Evolutionary conservation across 2,888 invertebrate genomes (phyloP).

Genomic region (Octonoba sinensis): DNA sequence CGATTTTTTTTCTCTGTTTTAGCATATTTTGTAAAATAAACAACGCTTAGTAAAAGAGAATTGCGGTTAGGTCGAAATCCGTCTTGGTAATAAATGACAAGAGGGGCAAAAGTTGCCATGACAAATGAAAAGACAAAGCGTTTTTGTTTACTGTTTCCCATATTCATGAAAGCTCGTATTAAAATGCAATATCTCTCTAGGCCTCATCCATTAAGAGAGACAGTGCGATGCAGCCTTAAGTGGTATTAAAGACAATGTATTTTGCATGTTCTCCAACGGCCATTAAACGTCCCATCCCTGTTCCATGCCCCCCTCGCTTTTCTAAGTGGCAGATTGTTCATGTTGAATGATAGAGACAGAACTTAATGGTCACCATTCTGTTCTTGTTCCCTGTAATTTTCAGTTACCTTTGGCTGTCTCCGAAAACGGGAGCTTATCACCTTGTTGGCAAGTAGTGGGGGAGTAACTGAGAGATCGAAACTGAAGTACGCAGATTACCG

Average conservation of each 20-base stretch:
- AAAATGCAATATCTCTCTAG: constrained; percentile 59
- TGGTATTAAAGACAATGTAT: constrained; percentile 61
- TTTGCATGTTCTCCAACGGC: constrained; percentile 47
- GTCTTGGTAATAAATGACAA: constrained; percentile 58
- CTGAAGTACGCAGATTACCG: constrained; percentile 60
- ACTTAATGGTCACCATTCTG: constrained; percentile 63
- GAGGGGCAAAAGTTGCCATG: constrained; percentile 24
- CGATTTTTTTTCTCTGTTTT: constrained; percentile 1
- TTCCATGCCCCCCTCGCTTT: constrained; percentile 13
- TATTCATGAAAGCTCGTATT: constrained; percentile 48
- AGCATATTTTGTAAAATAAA: constrained; percentile 34
- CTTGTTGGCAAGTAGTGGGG: constrained; percentile 62
- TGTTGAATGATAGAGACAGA: constrained; percentile 64
- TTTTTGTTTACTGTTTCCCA: constrained; percentile 48
- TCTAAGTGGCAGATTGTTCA: constrained; percentile 62
- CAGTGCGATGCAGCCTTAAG: constrained; percentile 47
- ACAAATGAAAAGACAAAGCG: constrained; percentile 50
- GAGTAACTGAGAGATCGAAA: constrained; percentile 43
- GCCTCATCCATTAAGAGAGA: constrained; percentile 45
- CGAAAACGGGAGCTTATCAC: constrained; percentile 61
- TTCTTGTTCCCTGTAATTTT: constrained; percentile 64
- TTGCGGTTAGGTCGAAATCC: constrained; percentile 39
- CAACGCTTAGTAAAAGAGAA: constrained; percentile 37
- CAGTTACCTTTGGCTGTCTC: constrained; percentile 57
- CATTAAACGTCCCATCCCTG: constrained; percentile 43